phyloP scores from a whole-genome alignment of 2,113 vertebrate species.

The Budorcas taxicolor region DNA sequence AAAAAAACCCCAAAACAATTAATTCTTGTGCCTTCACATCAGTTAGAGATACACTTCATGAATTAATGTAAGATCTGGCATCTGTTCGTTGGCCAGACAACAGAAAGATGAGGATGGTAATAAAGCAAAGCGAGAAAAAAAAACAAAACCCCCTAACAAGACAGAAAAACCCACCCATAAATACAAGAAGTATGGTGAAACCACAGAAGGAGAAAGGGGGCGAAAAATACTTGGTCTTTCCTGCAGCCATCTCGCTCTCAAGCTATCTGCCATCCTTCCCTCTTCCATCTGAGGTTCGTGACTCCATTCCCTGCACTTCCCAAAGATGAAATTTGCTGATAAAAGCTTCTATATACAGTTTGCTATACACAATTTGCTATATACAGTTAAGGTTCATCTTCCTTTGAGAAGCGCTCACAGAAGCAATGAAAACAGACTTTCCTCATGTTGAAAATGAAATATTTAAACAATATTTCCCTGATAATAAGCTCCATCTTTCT shows the following conservation, averaged over 20 bases:
- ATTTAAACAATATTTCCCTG: background rate
- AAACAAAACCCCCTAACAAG: background rate
- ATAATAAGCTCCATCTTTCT: background rate
- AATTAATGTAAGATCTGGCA: background rate
- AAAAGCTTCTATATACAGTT: background rate
- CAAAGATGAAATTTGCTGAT: background rate
- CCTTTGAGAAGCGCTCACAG: background rate
- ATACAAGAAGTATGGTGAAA: background rate
- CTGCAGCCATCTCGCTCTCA: accelerated
- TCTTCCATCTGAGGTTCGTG: background rate
- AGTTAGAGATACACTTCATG: background rate
- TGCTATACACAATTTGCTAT: no score
- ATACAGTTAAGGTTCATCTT: background rate
- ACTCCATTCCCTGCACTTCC: background rate
- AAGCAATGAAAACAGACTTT: background rate
- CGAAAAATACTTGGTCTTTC: no score
- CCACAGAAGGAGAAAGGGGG: no score
- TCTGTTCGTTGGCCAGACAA: background rate
- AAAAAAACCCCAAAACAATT: background rate
- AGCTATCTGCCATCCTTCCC: no score
- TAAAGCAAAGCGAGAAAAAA: background rate
- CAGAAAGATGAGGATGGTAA: background rate
- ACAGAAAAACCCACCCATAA: background rate
- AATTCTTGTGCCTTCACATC: background rate
- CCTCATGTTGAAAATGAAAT: background rate